Percentiles rank a stretch among this genome's conserved stretches.
These are phyloP conservation scores for Diadema setosum DNA, from an alignment of 35 echinoderm and acorn worm genomes.

Conservation along the genomic window DNA sequence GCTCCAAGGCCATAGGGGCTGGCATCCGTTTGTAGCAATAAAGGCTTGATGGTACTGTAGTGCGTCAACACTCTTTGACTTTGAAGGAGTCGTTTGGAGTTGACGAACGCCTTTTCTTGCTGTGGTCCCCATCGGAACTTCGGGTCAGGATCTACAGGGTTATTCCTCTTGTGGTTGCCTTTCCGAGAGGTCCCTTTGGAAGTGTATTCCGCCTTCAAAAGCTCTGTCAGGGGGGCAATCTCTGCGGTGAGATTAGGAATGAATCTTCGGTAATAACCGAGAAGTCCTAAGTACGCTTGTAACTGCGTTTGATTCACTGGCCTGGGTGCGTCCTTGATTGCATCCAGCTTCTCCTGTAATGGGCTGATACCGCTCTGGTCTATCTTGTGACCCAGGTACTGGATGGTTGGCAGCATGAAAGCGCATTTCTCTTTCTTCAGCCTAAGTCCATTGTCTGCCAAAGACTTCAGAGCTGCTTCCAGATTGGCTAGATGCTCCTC, in stretches of 20 bases:
- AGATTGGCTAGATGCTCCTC: slow-evolving; percentile 46
- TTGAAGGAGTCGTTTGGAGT: slow-evolving; percentile 15
- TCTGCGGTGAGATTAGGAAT: slow-evolving; percentile 36
- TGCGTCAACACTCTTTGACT: slow-evolving; percentile 26
- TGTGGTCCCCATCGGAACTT: slow-evolving; percentile 41
- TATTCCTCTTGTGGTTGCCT: background rate
- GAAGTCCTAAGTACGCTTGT: slow-evolving; percentile 29
- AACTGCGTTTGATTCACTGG: slow-evolving; percentile 27
- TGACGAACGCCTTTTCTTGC: slow-evolving; percentile 2
- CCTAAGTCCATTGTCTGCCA: slow-evolving; percentile 24
- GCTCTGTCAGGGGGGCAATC: slow-evolving; percentile 17
- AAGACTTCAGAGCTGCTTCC: slow-evolving; percentile 5
- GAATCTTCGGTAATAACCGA: slow-evolving; percentile 61
- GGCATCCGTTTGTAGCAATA: slow-evolving; percentile 46
- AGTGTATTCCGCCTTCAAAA: slow-evolving; percentile 29
- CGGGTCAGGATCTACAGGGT: background rate
- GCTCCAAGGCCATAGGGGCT: slow-evolving; percentile 61
- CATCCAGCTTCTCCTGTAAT: background rate
- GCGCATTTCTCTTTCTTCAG: slow-evolving; percentile 35
- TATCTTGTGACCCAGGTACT: slow-evolving; percentile 23
- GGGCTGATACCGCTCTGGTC: slow-evolving; percentile 8
- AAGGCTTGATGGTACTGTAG: slow-evolving; percentile 20
- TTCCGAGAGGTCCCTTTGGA: too few species aligned
- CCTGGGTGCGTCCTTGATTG: background rate
- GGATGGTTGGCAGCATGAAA: background rate